Evolutionary conservation across 2,113 vertebrate species (phyloP).

Genomic region (Gallinago jamesoni): DNA sequence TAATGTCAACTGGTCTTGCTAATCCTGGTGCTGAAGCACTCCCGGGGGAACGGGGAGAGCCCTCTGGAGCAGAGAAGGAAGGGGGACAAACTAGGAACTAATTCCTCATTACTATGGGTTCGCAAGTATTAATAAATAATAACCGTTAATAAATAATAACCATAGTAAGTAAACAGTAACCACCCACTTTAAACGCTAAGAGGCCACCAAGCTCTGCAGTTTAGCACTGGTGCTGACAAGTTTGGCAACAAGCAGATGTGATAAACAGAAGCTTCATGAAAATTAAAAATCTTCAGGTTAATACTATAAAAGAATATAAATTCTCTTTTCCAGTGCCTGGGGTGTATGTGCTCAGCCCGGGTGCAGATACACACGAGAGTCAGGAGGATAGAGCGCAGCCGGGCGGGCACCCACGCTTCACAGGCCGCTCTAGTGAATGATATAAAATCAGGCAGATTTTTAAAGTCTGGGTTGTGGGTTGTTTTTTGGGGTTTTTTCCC

Average conservation of each 20-base stretch:
- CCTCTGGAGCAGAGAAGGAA: not conserved
- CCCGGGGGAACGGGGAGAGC: not conserved
- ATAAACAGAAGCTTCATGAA: not conserved
- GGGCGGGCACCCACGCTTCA: fast-evolving
- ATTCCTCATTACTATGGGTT: not conserved
- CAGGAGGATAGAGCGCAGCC: no score
- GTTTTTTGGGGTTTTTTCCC: not conserved
- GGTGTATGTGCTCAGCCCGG: not conserved
- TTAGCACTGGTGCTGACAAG: not conserved
- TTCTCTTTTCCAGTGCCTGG: not conserved
- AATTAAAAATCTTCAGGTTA: not conserved
- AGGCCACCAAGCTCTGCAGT: not conserved
- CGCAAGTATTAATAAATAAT: not conserved
- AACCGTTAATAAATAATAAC: not conserved
- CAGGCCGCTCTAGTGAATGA: not conserved
- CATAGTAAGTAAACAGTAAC: not conserved
- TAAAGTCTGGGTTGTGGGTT: not conserved
- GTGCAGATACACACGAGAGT: fast-evolving
- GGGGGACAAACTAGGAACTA: not conserved
- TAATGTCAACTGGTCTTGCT: not conserved
- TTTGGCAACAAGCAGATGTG: no score
- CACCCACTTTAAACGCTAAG: not conserved
- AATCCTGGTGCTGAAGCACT: not conserved
- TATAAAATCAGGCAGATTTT: not conserved
- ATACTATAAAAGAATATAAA: not conserved